A percentile compares a stretch with the other conserved stretches of the same genome.
These are phyloP conservation scores for Desmophyllum pertusum DNA, from an alignment of 92 coral and sea anemone genomes.

Conservation along the genomic window DNA sequence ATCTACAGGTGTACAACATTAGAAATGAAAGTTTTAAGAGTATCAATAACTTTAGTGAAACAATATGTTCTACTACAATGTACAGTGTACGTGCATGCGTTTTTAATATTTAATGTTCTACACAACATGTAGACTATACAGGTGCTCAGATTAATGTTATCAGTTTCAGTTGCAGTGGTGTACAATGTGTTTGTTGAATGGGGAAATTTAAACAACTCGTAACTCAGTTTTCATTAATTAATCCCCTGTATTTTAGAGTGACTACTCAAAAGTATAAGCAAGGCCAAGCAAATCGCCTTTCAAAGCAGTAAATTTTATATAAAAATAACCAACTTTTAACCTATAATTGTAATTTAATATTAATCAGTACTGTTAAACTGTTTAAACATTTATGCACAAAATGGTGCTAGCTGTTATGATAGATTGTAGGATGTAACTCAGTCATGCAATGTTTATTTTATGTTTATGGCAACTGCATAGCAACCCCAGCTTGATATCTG, in stretches of 20 bases:
- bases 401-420: background rate
- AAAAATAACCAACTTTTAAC: background rate
- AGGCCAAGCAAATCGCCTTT: background rate
- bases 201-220: no score
- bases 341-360: background rate
- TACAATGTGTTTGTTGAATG: no score
- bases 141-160: conserved; percentile 3
- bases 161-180: background rate
- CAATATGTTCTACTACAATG: background rate
- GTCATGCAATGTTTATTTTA: background rate
- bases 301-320: background rate
- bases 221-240: no score
- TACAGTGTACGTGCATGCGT: background rate
- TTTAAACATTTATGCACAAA: background rate
- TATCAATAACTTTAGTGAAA: no score
- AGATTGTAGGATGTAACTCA: background rate
- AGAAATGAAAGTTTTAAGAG: background rate
- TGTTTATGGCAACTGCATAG: background rate
- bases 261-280: background rate
- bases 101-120: no score
- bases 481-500: background rate
- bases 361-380: background rate
- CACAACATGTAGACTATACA: no score
- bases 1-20: background rate
- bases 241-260: no score